Evolutionary conservation across 2,888 invertebrate genomes (phyloP), one percentile per base, ranked within the genome.

Genomic region (Linnaemya tessellans): DNA sequence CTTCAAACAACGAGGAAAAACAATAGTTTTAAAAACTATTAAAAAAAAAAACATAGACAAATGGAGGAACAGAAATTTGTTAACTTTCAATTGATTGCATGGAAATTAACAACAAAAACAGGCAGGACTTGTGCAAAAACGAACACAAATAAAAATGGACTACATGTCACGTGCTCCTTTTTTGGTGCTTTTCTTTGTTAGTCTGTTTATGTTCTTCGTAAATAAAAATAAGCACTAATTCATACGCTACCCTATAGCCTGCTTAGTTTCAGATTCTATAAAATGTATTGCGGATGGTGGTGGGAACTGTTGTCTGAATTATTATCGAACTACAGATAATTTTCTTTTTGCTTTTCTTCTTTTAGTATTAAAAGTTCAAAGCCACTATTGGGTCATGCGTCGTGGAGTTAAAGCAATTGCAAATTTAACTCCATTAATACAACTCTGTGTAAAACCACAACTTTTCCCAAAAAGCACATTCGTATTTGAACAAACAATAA

Each of bases 141-240:
- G 60, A 62, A 75, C 41, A 54, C 20, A 56, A 65, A 70, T 22
- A 67, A 84, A 79, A 84, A 43, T 82, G 80, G 73, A 82, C 79
- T 82, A 83, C 82, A 86, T 80, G 84, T 86, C 86, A 84, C 84
- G 82, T 86, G 84, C 80, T 82, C 30, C 46, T 62, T 74, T 68
- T 64, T 56, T 43, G 18, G 41, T 49, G 38, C 41, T 71, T 43
- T 46, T 65, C 10, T 68, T 58, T 35, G 41, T 56, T 62, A 64
- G 5, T 64, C 38, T 43, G 46, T 25, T 4, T 43, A 22, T 46
- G 62, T 38, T 38, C 38, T 38, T n/a, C 35, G 60, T 20, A 22
- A 10, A 38, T 58, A 22, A 38, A 30, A 71, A 15, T 3, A 56
- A 41, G 20, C 18, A 41, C 20, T 22, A 64, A n/a, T 60, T 46